Conservation (phyloP, 2,888 invertebrate species). For the Chironomus tentans region DNA sequence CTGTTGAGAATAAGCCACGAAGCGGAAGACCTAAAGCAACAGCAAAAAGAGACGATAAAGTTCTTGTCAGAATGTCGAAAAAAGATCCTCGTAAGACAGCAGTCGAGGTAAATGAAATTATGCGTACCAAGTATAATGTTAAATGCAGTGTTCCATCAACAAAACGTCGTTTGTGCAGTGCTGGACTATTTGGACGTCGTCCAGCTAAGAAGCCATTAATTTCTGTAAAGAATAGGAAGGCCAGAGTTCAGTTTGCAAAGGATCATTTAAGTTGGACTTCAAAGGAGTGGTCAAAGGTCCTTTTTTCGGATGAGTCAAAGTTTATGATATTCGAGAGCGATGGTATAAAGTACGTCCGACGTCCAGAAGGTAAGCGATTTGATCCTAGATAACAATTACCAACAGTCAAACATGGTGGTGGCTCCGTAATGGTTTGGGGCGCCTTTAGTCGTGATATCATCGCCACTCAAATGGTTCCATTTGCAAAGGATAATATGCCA, state of each 20-base stretch:
- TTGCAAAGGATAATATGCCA: conserved; percentile 29
- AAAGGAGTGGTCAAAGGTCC: conserved; percentile 12
- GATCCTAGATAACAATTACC: conserved; percentile 25
- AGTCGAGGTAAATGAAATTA: not conserved
- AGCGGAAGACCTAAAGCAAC: not conserved
- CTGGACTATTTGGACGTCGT: not conserved
- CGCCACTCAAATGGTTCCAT: conserved; percentile 29
- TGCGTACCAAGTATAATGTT: not conserved
- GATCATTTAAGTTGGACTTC: conserved; percentile 9
- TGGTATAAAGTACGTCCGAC: conserved; percentile 25
- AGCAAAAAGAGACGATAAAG: not conserved
- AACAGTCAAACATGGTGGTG: conserved; percentile 29
- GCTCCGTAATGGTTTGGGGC: conserved; percentile 26
- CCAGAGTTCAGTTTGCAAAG: conserved; percentile 23
- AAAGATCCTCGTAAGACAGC: not conserved
- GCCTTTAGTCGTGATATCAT: conserved; percentile 28
- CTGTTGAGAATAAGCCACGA: not conserved
- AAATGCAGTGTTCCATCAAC: not conserved
- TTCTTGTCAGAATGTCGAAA: not conserved
- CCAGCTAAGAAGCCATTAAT: conserved; percentile 24
- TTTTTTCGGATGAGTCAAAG: conserved; percentile 27
- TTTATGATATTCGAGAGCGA: conserved; percentile 27
- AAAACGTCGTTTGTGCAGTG: not conserved
- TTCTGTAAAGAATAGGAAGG: not conserved
- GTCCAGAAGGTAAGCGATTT: conserved; percentile 23